A percentile compares a stretch with the other conserved stretches of the same genome.
Evolutionary conservation across 2,113 vertebrate genomes (phyloP).

Genomic region (Cyprinodon tularosa): DNA sequence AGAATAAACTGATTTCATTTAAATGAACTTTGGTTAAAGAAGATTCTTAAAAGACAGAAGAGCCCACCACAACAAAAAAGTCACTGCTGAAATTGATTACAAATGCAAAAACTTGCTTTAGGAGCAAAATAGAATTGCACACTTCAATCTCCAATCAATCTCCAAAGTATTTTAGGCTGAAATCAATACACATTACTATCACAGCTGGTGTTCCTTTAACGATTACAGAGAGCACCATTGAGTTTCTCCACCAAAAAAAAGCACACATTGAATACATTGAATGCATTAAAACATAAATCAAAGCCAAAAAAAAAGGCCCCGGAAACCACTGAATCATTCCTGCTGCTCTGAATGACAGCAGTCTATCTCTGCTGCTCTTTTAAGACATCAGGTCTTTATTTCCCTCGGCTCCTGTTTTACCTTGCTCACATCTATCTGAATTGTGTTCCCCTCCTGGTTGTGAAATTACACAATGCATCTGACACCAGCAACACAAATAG

Average conservation of each 20-base stretch:
- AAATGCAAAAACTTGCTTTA: slow-evolving; percentile 68
- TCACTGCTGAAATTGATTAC: slow-evolving; percentile 67
- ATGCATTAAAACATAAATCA: slow-evolving; percentile 7
- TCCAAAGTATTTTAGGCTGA: slow-evolving; percentile 58
- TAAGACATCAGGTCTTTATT: slow-evolving; percentile 9
- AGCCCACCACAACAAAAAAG: slow-evolving; percentile 49
- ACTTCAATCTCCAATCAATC: slow-evolving; percentile 69
- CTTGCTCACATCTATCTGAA: too few species aligned
- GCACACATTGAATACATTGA: slow-evolving; percentile 10
- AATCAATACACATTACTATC: slow-evolving; percentile 77
- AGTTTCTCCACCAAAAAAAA: slow-evolving; percentile 10
- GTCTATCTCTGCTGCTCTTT: slow-evolving; percentile 18
- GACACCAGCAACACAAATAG: background rate
- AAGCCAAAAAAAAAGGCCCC: background rate
- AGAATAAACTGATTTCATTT: too few species aligned
- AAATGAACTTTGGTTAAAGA: slow-evolving; percentile 3
- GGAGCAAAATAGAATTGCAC: slow-evolving; percentile 71
- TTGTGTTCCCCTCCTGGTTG: background rate
- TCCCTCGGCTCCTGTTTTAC: background rate
- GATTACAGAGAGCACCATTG: slow-evolving; percentile 18
- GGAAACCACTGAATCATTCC: slow-evolving; percentile 7
- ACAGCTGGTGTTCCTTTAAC: slow-evolving; percentile 40
- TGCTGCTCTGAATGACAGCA: slow-evolving; percentile 9
- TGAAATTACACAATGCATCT: background rate
- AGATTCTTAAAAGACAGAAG: slow-evolving; percentile 39